phyloP scores from a whole-genome alignment of 2,113 vertebrate species.

The Calyptomena viridis region DNA sequence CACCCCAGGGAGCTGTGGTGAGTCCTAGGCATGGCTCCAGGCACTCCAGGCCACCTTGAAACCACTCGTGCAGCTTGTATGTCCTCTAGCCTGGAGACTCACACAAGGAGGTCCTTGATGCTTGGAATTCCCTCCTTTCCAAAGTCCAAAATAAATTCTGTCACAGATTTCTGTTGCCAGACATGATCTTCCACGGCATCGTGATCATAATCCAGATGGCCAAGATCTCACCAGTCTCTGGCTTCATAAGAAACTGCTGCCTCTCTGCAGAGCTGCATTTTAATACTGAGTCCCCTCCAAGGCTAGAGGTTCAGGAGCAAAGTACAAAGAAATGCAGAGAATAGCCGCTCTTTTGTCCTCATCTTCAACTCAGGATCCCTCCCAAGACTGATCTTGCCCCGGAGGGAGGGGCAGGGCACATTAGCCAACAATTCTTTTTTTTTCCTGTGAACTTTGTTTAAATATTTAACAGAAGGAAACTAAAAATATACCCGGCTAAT shows the following conservation, averaged over 20 bases:
- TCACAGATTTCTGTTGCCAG: neutral
- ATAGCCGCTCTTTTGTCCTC: slow-evolving; percentile 53
- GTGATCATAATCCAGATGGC: slow-evolving; percentile 40
- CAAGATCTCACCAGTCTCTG: neutral
- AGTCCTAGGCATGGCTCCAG: neutral
- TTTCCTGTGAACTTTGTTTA: slow-evolving; percentile 62
- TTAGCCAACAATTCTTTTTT: slow-evolving; percentile 42
- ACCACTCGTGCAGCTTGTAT: neutral
- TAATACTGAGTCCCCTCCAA: neutral
- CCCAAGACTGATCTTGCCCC: slow-evolving; percentile 32
- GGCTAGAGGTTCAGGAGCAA: slow-evolving; percentile 19
- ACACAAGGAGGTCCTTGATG: rapidly evolving
- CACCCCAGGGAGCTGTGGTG: rapidly evolving
- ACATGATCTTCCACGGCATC: neutral
- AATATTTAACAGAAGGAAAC: slow-evolving; percentile 69
- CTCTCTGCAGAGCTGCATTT: slow-evolving; percentile 43
- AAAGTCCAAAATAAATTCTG: neutral
- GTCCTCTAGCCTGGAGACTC: neutral
- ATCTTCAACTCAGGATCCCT: slow-evolving; percentile 48
- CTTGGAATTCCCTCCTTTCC: neutral
- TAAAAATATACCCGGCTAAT: slow-evolving; percentile 67
- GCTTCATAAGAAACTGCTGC: neutral
- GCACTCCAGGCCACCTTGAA: neutral
- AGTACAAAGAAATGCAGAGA: slow-evolving; percentile 57
- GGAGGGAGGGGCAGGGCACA: slow-evolving; percentile 51